Evolutionary conservation across 2,888 invertebrate genomes (phyloP), one percentile per base, ranked within the genome.

Genomic region (Kuschelorhynchus macadamiae): DNA sequence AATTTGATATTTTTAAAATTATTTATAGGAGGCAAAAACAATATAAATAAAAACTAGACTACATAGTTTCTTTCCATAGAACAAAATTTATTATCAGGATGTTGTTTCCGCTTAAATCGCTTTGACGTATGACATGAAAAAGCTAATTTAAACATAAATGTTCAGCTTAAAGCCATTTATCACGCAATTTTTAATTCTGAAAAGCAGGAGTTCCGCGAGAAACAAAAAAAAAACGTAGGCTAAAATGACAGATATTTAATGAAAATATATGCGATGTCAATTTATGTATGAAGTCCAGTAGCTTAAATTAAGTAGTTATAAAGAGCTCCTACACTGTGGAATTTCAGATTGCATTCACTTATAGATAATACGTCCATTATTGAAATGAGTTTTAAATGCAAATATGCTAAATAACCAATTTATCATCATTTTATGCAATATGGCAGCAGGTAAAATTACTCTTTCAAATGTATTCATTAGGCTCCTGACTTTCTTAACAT

Each of bases 331-430:
- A 16, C 47, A 47, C 53, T 50, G 4, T 33, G 49, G 64, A 63
- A 64, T 56, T 50, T 56, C 8, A 57, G 56, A 42, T 57, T 64
- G 39, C 53, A 44, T 50, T 55, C 56, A 49, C 56, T 42, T 60
- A 68, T 68, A 71, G 53, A 67, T 65, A 71, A 67, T 64, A 20
- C 32, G 30, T 65, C 57, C 55, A 55, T 70, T 66, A 63, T 52
- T 62, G 55, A 67, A 66, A 70, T 47, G 55, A 53, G 49, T 62
- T 62, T 70, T 70, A 66, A 70, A 70, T 70, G 65, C 62, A 70
- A 62, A 65, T 69, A 61, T 62, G 63, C 59, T 59, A 66, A 59
- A 47, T 41, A 39, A 25, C 46, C 57, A 42, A 70, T 70, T 70
- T 70, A 67, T 70, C 55, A 67, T 63, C 60, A 63, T 67, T 64